These are phyloP conservation scores for Sorex fumeus DNA, from an alignment of 2,113 vertebrate genomes.

Conservation along the genomic window DNA sequence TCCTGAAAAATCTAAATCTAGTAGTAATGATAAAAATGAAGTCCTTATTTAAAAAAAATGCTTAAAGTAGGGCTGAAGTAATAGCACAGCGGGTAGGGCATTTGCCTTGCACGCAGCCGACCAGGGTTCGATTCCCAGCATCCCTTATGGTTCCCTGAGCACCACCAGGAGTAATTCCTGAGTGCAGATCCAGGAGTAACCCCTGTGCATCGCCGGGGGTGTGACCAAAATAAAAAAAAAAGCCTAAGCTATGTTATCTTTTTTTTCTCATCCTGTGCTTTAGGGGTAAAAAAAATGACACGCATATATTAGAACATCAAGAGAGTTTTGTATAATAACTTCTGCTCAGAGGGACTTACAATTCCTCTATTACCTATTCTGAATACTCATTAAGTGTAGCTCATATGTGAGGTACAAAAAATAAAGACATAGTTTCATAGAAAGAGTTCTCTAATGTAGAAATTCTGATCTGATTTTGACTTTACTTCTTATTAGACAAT, in stretches of 20 bases:
- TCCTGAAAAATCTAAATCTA: constrained; percentile 11
- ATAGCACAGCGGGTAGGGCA: too few relatives aligned
- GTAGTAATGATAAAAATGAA: constrained; percentile 24
- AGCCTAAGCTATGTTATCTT: background rate
- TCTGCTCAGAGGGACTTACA: background rate
- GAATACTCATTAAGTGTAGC: background rate
- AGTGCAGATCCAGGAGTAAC: too few relatives aligned
- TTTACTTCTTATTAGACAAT: constrained; percentile 51
- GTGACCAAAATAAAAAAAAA: background rate
- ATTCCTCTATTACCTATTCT: background rate
- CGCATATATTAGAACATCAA: background rate
- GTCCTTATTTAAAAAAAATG: background rate
- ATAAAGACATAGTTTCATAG: background rate
- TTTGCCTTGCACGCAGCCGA: too few relatives aligned
- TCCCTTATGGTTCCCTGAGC: too few relatives aligned
- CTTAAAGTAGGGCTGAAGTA: too few relatives aligned
- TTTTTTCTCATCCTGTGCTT: background rate
- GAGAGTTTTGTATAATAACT: background rate
- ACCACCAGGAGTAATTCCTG: too few relatives aligned
- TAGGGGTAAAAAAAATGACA: background rate
- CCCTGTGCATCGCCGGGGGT: too few relatives aligned
- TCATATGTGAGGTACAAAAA: background rate
- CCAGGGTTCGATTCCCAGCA: too few relatives aligned
- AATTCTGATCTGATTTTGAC: background rate
- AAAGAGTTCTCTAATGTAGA: constrained; percentile 31